phyloP scores from a whole-genome alignment of 1,140 invertebrate species.

The Drosophila subpulchrella region DNA sequence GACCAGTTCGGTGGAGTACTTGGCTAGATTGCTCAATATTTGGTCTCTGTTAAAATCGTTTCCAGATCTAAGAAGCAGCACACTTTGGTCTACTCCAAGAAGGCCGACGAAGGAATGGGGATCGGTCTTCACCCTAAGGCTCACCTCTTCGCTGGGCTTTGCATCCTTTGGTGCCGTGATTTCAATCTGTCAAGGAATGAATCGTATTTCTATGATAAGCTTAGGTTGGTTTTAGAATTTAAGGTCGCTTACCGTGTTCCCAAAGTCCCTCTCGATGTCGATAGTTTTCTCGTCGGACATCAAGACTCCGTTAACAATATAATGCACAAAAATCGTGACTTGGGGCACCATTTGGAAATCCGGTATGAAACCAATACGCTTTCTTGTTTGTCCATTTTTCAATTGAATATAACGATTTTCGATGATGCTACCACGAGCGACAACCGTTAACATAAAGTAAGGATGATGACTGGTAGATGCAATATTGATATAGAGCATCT shows the following conservation, averaged over 20 bases:
- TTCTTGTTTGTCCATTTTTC: conserved; percentile 23
- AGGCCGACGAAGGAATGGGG: conserved; percentile 94
- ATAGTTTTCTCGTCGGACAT: conserved; percentile 92
- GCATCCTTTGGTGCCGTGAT: conserved; percentile 84
- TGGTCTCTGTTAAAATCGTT: conserved; percentile 86
- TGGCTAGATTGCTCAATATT: conserved; percentile 76
- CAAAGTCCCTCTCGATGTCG: conserved; percentile 90
- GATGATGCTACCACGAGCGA: conserved; percentile 94
- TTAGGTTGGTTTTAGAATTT: conserved; percentile 84
- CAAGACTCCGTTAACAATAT: conserved; percentile 89
- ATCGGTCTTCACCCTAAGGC: conserved; percentile 90
- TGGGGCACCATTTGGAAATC: conserved; percentile 92
- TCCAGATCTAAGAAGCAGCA: conserved; percentile 88
- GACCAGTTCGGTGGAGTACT: conserved; percentile 64
- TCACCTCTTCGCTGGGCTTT: conserved; percentile 90
- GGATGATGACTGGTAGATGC: conserved; percentile 91
- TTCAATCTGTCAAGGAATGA: conserved; percentile 71
- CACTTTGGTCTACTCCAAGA: conserved; percentile 94
- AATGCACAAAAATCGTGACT: conserved; percentile 91
- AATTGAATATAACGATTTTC: conserved; percentile 87
- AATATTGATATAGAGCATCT: conserved; percentile 91
- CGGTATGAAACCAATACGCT: conserved; percentile 87
- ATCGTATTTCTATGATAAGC: conserved; percentile 29
- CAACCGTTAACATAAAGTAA: conserved; percentile 91
- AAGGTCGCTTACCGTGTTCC: conserved; percentile 89